Conservation (phyloP, 2,113 vertebrate genomes). For the Butastur rufipennis region DNA sequence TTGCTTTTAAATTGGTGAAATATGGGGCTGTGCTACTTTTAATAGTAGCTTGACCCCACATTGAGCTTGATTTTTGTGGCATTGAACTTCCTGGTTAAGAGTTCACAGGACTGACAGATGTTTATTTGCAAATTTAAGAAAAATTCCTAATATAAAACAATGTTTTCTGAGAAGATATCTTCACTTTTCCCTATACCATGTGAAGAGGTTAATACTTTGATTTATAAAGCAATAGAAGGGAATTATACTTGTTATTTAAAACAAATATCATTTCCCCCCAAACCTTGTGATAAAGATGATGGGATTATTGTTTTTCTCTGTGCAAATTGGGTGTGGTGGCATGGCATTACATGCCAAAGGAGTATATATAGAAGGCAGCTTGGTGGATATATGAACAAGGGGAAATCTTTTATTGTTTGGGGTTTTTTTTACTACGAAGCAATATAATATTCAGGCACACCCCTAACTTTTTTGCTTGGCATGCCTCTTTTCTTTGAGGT, state of each 20-base stretch:
- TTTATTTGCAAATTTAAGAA: not conserved
- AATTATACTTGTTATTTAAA: not conserved
- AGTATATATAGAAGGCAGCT: not conserved
- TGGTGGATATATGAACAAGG: not conserved
- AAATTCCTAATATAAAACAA: not conserved
- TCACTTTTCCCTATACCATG: not conserved
- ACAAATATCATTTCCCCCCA: not conserved
- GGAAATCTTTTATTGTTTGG: not conserved
- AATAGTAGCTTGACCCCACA: not conserved
- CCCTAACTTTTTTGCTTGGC: not conserved
- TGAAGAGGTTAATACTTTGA: not conserved
- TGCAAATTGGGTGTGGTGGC: not conserved
- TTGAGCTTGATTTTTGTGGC: not conserved
- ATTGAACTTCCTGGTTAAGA: not conserved
- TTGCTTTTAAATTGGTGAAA: not conserved
- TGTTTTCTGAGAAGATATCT: not conserved
- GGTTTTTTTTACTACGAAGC: not conserved
- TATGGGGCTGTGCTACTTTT: not conserved
- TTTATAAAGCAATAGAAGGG: not conserved
- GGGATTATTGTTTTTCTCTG: not conserved
- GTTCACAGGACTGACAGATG: not conserved
- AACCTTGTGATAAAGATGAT: not conserved
- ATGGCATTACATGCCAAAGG: not conserved
- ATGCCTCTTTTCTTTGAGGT: not conserved
- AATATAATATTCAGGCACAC: not conserved